phyloP scores from a whole-genome alignment of 2,888 invertebrate species.

The Augiades crinisus region DNA sequence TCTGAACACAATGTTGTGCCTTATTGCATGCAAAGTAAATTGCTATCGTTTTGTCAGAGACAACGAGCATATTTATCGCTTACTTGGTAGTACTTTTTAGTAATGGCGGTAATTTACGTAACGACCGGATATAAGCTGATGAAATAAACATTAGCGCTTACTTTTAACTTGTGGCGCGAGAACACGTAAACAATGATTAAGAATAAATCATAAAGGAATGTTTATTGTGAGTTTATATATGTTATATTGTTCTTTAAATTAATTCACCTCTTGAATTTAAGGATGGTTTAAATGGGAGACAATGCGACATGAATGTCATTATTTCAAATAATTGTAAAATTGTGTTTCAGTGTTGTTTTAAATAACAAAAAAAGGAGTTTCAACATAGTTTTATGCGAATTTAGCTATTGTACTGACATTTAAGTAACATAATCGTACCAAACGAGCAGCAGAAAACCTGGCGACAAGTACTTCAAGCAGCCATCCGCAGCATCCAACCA shows the following conservation, averaged over 20 bases:
- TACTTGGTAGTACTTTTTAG: background rate
- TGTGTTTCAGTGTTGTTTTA: too few relatives aligned
- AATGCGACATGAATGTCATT: background rate
- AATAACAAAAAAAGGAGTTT: too few relatives aligned
- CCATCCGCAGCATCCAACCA: too few relatives aligned
- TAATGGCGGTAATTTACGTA: background rate
- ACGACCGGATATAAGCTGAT: constrained; percentile 1
- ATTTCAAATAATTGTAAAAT: too few relatives aligned
- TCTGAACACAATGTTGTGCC: too few relatives aligned
- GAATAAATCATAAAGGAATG: background rate
- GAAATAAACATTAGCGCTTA: background rate
- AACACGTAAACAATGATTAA: background rate
- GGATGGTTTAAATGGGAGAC: background rate
- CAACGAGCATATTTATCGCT: background rate
- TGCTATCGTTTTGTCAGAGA: background rate
- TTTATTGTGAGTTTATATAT: background rate
- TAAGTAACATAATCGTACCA: too few relatives aligned
- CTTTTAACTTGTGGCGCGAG: background rate
- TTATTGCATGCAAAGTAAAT: background rate
- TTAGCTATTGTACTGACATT: too few relatives aligned
- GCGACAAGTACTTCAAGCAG: too few relatives aligned
- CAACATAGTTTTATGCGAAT: too few relatives aligned
- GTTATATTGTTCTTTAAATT: too few relatives aligned
- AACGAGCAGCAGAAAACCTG: too few relatives aligned
- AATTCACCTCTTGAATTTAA: background rate